These are phyloP conservation scores for Ibycter americanus DNA, from an alignment of 2,797 vertebrate species.

Conservation along the genomic window DNA sequence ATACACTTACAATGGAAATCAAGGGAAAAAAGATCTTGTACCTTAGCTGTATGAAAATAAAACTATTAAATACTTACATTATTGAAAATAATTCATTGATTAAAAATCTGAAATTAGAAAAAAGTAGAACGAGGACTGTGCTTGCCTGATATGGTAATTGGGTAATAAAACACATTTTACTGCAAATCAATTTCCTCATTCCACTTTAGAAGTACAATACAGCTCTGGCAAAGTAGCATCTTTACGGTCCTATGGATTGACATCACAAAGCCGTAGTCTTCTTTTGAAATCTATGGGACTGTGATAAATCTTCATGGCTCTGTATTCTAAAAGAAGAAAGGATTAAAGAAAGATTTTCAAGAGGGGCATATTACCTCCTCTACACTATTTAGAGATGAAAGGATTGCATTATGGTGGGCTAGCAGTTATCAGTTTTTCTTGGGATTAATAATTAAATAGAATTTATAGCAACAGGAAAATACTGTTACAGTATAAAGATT, in stretches of 20 bases:
- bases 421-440: not conserved
- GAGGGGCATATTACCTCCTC: conserved; percentile 7
- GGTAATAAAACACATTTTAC: conserved; percentile 30
- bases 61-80: not conserved
- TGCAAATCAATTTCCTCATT: conserved; percentile 35
- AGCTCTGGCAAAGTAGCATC: conserved; percentile 19
- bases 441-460: conserved; percentile 31
- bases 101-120: not conserved
- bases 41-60: not conserved
- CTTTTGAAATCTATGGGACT: conserved; percentile 63
- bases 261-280: conserved; percentile 18
- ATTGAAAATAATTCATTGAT: not conserved
- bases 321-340: conserved; percentile 53
- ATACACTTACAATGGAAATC: not conserved
- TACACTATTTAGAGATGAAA: conserved; percentile 47
- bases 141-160: conserved; percentile 20
- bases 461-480: not conserved
- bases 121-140: not conserved
- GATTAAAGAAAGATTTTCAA: conserved; percentile 59
- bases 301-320: conserved; percentile 62
- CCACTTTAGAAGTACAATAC: conserved; percentile 33
- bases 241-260: conserved; percentile 47
- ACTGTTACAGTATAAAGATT: not conserved
- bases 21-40: not conserved
- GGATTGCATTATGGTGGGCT: not conserved